These are phyloP conservation scores for Drosophila kohkoa DNA, from an alignment of 1,140 invertebrate species.

Conservation along the genomic window DNA sequence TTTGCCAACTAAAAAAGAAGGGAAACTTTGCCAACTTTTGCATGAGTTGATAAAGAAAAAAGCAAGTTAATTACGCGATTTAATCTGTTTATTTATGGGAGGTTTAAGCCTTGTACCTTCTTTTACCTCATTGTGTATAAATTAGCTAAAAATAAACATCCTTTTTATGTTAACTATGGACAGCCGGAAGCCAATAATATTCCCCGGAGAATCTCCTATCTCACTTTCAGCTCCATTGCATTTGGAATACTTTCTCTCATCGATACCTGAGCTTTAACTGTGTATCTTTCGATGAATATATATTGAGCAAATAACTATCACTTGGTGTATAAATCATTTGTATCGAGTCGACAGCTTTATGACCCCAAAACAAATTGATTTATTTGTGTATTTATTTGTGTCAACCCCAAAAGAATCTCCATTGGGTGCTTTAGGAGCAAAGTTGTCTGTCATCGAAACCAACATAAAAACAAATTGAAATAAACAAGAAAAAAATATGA, in stretches of 20 bases:
- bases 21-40: slow-evolving; percentile 5
- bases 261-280: not conserved
- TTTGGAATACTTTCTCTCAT: not conserved
- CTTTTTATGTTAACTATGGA: not conserved
- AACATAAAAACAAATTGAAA: slow-evolving; percentile 6
- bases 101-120: not conserved
- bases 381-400: slow-evolving; percentile 17
- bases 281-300: not conserved
- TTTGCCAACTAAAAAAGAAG: not conserved
- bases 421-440: not conserved
- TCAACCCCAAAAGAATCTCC: not conserved
- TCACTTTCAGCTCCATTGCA: not conserved
- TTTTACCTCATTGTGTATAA: not conserved
- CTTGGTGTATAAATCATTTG: slow-evolving; percentile 21
- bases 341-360: slow-evolving; percentile 23
- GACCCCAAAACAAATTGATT: slow-evolving; percentile 36
- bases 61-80: slow-evolving; percentile 21
- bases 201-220: not conserved
- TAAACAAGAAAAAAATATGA: not conserved
- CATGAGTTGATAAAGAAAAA: slow-evolving; percentile 8
- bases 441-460: slow-evolving; percentile 5
- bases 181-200: not conserved
- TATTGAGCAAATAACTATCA: slow-evolving; percentile 19
- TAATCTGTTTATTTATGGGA: slow-evolving; percentile 1
- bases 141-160: not conserved